Base-by-base conservation (phyloP, 2,113 vertebrate species). In the Lepus americanus region DNA sequence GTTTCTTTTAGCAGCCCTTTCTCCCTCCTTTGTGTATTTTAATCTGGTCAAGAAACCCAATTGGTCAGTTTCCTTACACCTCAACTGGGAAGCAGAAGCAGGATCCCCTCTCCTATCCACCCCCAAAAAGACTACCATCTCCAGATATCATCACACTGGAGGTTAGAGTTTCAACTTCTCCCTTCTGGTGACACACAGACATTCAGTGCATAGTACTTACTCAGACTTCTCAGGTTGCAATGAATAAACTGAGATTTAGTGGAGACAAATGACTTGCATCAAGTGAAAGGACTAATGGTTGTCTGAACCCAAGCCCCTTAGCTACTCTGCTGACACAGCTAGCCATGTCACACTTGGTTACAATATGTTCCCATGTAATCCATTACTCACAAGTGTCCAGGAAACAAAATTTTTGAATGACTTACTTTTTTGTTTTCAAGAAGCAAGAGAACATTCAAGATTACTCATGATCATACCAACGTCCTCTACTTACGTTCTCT, bases 401-500 rank as follows among this genome's bases (percentile, higher is more conserved):
- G 23, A 70, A 49, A 11, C 49, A 81, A 88, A 61, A 67, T 31
- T 74, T 84, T 89, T 83, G 76, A 79, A 89, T 61, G 19, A 87
- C 76, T 93, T 77, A 51, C 6, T 5, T 73, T 95, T 94, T 77
- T 67, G 14, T 85, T 94, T 87, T 91, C 61, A 86, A 64, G 53
- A 74, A 76, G 66, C 67, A 19, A 89, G 85, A 86, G 10, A 4
- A 76, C 77, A 89, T 78, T 74, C n/a, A 83, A 25, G 87, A 33
- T 69, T 74, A 25, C 49, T 31, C 81, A 31, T 0, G 69, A 20
- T n/a, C 44, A 44, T 67, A 22, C 6, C 53, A 17, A 63, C n/a
- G 59, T 51, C 5, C 22, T 73, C 31, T 86, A 55, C 33, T 23
- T 64, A 44, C 4, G 33, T n/a, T 11, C 59, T 14, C 3, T 74